Conservation (phyloP, 1,140 invertebrate genomes). For the Pogonognathellus flavescens region DNA sequence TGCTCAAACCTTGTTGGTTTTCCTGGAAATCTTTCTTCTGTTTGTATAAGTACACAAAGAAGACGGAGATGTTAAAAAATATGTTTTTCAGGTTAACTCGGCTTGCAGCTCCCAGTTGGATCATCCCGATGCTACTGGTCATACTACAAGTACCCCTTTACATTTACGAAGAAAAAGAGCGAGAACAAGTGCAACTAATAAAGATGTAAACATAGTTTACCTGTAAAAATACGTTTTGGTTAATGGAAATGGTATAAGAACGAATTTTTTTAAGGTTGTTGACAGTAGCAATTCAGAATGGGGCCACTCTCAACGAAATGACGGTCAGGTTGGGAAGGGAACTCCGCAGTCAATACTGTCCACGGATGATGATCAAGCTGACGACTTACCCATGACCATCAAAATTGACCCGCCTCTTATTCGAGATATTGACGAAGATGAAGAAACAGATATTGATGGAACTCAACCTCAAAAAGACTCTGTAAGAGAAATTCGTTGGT, state of each 20-base stretch:
- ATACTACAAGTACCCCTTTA: constrained; percentile 35
- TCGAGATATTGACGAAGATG: constrained; percentile 68
- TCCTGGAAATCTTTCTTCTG: too few species aligned
- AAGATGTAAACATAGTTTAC: constrained; percentile 54
- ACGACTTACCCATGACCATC: constrained; percentile 67
- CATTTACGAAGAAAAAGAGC: constrained; percentile 58
- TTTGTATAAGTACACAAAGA: too few species aligned
- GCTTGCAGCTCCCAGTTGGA: constrained; percentile 1
- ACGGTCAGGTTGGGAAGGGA: neutral
- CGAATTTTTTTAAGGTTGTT: neutral
- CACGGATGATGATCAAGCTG: constrained; percentile 55
- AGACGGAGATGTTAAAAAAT: neutral
- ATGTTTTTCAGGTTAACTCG: neutral
- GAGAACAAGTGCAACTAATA: constrained; percentile 53
- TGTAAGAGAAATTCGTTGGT: neutral
- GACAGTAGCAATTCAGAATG: neutral
- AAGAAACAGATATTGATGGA: constrained; percentile 63
- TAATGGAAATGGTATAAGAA: neutral
- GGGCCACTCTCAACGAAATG: constrained; percentile 9
- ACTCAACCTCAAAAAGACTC: constrained; percentile 58
- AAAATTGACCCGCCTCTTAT: constrained; percentile 69
- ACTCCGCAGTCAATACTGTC: neutral
- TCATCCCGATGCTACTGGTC: neutral
- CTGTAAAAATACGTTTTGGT: neutral
- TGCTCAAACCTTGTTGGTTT: neutral